A percentile compares a stretch with the other conserved stretches of the same genome.
phyloP scores from a whole-genome alignment of 2,797 vertebrate genomes.

The Poecilia wingei region DNA sequence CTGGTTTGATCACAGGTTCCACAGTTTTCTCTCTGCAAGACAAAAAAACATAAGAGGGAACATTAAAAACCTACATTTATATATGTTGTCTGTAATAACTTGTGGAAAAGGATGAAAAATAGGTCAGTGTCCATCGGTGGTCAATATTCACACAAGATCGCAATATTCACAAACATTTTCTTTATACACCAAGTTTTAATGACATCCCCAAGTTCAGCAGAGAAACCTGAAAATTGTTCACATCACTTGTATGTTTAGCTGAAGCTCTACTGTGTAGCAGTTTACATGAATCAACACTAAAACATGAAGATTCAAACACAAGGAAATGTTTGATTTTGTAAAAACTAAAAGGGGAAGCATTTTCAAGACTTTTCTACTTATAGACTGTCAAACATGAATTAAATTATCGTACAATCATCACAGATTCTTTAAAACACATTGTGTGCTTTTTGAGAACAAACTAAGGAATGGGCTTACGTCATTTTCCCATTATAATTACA shows the following conservation, averaged over 20 bases:
- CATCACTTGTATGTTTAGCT: neutral
- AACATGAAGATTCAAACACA: neutral
- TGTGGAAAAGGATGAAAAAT: neutral
- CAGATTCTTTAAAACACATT: neutral
- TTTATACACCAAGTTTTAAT: neutral
- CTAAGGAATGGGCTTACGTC: neutral
- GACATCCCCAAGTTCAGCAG: neutral
- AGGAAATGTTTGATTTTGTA: no score
- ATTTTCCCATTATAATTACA: neutral
- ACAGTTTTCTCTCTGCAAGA: constrained; percentile 54
- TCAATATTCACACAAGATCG: neutral
- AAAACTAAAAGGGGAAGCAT: no score
- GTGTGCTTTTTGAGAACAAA: neutral
- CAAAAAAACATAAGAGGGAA: constrained; percentile 23
- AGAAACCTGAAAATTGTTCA: neutral
- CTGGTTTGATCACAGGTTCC: constrained; percentile 11
- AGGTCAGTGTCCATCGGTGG: neutral
- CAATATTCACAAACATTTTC: neutral
- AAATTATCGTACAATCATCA: neutral
- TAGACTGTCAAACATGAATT: neutral
- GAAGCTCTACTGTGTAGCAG: neutral
- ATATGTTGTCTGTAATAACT: neutral
- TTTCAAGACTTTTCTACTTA: neutral
- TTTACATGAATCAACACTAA: neutral
- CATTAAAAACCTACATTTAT: neutral